Base-by-base conservation (phyloP, 2,888 invertebrate genomes). In the Pteria penguin region DNA sequence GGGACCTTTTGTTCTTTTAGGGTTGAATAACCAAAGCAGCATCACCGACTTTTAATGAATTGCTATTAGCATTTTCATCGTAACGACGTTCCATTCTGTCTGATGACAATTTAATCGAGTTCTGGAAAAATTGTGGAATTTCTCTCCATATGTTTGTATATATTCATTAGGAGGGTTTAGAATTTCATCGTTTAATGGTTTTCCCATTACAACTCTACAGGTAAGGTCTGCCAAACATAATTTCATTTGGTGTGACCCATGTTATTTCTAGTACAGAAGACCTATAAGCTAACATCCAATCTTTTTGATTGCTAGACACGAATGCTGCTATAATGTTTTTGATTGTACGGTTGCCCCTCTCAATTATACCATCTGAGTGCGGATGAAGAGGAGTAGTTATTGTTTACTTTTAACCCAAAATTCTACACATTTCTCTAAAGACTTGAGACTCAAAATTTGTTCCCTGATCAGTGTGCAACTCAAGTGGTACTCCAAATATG, bases 381-480 rank as follows among this genome's bases (percentile, higher is more conserved):
- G 60, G 60, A 27, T 27, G 60, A 1, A 60, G 27, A 14, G 60
- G 60, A 2, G 32, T 60, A 1, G 60, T 60, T 2, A 26, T 22
- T 1, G 60, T 60, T 60, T 60, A n/a, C n/a, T n/a, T n/a, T n/a
- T n/a, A n/a, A n/a, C n/a, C n/a, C 24, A 79, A 26, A 14, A 79
- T n/a, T 3, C n/a, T 63, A 45, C 73, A 76, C 5, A 76, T 26
- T 33, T 79, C 73, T 31, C 36, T 60, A 22, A 79, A 73, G 26
- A 76, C 54, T 14, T 32, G 22, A 11, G 79, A 79, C 52, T 73
- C 73, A 67, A 76, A 79, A 26, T 63, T 62, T 45, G 71, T 54
- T 2, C 78, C 78, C 55, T 72, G 71, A 45, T 79, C 80, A 2
- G 66, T 52, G 22, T 76, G 72, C 18, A 80, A 52, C 26, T 61